These are phyloP conservation scores for Manduca sexta DNA, from an alignment of 1,140 invertebrate genomes.

Conservation along the genomic window DNA sequence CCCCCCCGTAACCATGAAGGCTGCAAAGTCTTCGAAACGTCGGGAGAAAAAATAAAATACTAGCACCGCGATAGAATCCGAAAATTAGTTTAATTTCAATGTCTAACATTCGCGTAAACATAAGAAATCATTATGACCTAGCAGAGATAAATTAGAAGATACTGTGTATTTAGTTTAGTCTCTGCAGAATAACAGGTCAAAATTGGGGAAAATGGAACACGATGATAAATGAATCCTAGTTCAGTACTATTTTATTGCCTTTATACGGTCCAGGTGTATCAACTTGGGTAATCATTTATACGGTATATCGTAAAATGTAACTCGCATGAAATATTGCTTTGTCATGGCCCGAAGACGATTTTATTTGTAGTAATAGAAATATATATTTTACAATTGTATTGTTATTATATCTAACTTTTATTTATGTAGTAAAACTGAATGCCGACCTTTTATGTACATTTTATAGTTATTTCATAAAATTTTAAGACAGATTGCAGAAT, in stretches of 20 bases:
- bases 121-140: no score
- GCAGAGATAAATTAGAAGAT: not conserved
- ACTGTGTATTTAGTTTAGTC: not conserved
- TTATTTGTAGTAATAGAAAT: not conserved
- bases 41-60: no score
- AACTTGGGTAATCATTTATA: slow-evolving; percentile 23
- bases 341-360: not conserved
- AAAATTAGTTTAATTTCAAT: no score
- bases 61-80: no score
- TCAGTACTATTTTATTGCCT: slow-evolving; percentile 21
- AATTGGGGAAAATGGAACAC: not conserved
- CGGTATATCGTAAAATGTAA: slow-evolving; percentile 18
- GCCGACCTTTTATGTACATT: no score
- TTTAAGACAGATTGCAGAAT: no score
- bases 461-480: no score
- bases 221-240: slow-evolving; percentile 15
- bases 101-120: no score
- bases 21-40: no score
- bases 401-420: no score
- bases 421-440: not conserved
- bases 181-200: slow-evolving; percentile 10
- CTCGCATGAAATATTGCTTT: slow-evolving; percentile 25
- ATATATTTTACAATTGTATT: not conserved
- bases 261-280: slow-evolving; percentile 22
- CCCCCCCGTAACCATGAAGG: no score